Conservation (phyloP, 2,888 invertebrate species). For the Trachelus troglodyta region DNA sequence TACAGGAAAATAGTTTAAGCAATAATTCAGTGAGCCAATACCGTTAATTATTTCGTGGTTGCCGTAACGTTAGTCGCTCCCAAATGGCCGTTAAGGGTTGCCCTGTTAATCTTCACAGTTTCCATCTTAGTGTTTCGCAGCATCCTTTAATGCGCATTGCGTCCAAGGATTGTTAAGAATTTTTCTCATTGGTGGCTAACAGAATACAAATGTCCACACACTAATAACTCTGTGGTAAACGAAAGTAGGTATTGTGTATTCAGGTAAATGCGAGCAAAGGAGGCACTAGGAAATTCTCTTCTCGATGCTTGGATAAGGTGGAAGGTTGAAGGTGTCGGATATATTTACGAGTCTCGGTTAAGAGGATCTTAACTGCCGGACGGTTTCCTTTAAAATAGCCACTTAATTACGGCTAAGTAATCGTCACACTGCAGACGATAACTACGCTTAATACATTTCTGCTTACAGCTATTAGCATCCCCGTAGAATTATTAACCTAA, state of each 20-base stretch:
- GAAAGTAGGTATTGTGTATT: not conserved
- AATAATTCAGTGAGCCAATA: conserved; percentile 16
- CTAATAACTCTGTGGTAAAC: not conserved
- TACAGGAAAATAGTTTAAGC: not conserved
- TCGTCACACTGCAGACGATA: conserved; percentile 19
- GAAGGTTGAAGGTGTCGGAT: not conserved
- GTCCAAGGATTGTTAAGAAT: not conserved
- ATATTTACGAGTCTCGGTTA: conserved; percentile 9
- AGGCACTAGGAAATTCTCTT: not conserved
- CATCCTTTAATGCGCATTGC: not conserved
- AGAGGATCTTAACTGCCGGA: conserved; percentile 8
- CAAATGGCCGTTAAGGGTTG: not conserved
- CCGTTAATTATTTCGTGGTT: conserved; percentile 20
- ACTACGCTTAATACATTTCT: not conserved
- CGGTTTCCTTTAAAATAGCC: conserved; percentile 24
- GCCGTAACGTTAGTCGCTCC: conserved; percentile 7
- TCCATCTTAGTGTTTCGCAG: not conserved
- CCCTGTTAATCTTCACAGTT: not conserved
- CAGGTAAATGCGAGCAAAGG: not conserved
- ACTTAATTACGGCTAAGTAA: conserved; percentile 30
- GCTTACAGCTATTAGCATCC: not conserved
- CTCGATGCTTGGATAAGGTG: not conserved
- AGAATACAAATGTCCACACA: not conserved
- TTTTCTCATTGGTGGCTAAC: not conserved
- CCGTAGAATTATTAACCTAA: not conserved